Base-by-base conservation (phyloP, 1,140 invertebrate genomes). In the Caenorhabditis remanei region DNA sequence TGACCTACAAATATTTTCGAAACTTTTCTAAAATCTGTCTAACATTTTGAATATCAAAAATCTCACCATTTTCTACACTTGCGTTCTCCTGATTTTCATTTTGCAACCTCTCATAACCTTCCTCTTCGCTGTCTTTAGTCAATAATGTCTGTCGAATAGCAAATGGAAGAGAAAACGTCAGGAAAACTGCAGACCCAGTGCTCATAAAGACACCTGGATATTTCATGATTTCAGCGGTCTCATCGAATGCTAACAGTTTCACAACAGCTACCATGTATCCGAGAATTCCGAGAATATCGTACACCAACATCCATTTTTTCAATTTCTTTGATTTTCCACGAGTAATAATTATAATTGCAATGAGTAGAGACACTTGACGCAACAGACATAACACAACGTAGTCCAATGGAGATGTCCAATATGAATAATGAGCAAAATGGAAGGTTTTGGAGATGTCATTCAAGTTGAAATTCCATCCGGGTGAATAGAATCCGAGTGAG, bases 361-460 rank as follows among this genome's bases (percentile, higher is more conserved):
- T 50, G 9, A 79, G 71, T 21, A 79, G 71, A 21, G 71, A 79
- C 50, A 79, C 71, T 79, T 79, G 71, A 11, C 71, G 71, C 50
- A 79, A n/a, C 21, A 79, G 71, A n/a, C 71, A n/a, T 8, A 79
- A 14, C 21, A 13, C 71, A 0, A 79, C 71, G 9, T 50, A 79
- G 14, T 79, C 71, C 71, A 79, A 53, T 50, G 71, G 71, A 21
- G 71, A 79, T 9, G n/a, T 79, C 71, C 43, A 50, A 46, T 79
- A 79, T 4, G 43, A 50, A 11, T 79, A 79, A 53, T 50, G 46
- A 48, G 43, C 11, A n/a, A 79, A 43, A 50, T 79, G 7, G n/a
- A 79, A 79, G 0, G 46, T 32, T 11, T 50, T 50, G 21, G 21
- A 53, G 46, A 79, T 50, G 46, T 21, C 19, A 32, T 79, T 14